Evolutionary conservation across 2,113 vertebrate genomes (phyloP).

Genomic region (Aviceda subcristata): DNA sequence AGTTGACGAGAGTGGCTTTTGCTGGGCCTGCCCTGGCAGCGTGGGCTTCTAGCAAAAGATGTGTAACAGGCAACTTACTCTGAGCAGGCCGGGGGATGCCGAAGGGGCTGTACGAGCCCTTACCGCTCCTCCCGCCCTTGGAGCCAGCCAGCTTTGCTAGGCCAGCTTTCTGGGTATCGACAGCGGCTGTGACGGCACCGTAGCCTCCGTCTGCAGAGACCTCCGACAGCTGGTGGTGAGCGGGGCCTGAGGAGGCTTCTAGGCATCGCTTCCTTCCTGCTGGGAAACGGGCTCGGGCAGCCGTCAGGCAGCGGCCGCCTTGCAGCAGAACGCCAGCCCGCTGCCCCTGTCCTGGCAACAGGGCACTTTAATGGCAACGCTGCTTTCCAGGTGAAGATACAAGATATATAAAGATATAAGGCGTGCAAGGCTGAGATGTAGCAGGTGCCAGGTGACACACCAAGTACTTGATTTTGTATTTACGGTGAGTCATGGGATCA

Average conservation of each 20-base stretch:
- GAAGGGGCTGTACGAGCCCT: background rate
- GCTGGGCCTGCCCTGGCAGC: background rate
- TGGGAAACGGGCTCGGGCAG: background rate
- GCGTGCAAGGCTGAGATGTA: background rate
- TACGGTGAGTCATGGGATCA: background rate
- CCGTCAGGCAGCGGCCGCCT: rapidly evolving
- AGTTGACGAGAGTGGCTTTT: background rate
- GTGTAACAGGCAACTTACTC: background rate
- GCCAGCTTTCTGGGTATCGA: background rate
- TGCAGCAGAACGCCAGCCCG: rapidly evolving
- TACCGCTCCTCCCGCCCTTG: background rate
- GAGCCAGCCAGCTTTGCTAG: background rate
- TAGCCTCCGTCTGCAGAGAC: rapidly evolving
- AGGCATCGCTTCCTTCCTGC: background rate
- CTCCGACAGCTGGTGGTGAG: background rate
- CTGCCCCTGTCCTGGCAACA: background rate
- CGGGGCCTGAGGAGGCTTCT: background rate
- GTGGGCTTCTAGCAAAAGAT: background rate
- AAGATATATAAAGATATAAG: too few relatives aligned
- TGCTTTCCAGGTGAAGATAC: background rate
- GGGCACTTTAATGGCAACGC: background rate
- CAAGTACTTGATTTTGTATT: background rate
- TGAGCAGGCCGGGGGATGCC: rapidly evolving
- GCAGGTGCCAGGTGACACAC: background rate
- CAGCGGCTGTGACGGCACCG: rapidly evolving